A percentile compares a stretch with the other conserved stretches of the same genome.
phyloP scores from a whole-genome alignment of 2,797 vertebrate genomes.

The Okamejei kenojei region DNA sequence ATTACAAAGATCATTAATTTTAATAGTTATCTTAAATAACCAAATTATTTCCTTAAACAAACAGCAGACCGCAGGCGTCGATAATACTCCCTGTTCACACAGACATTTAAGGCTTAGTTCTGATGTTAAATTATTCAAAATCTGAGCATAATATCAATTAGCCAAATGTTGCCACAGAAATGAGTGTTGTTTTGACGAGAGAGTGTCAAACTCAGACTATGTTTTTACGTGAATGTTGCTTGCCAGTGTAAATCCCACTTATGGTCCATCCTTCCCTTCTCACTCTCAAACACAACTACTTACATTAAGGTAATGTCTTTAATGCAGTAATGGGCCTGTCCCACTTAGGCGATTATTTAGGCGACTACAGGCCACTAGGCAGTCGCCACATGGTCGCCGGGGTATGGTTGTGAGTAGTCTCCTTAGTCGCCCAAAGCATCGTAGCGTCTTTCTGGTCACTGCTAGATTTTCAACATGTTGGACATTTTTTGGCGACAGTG shows the following conservation, averaged over 20 bases:
- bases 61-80: neutral
- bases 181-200: neutral
- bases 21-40: neutral
- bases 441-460: too few relatives aligned
- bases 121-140: neutral
- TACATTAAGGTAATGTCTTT: neutral
- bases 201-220: neutral
- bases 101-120: neutral
- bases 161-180: neutral
- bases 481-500: too few relatives aligned
- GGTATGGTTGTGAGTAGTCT: too few relatives aligned
- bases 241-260: neutral
- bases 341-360: neutral
- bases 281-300: neutral
- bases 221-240: neutral
- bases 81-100: neutral
- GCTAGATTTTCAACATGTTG: too few relatives aligned
- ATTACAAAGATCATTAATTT: neutral
- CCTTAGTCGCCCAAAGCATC: too few relatives aligned
- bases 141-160: neutral
- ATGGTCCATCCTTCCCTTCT: neutral
- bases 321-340: neutral
- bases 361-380: too few relatives aligned
- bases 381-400: too few relatives aligned
- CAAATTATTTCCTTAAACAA: neutral